Base-by-base conservation (phyloP, 2,888 invertebrate species). In the Limnephilus marmoratus region DNA sequence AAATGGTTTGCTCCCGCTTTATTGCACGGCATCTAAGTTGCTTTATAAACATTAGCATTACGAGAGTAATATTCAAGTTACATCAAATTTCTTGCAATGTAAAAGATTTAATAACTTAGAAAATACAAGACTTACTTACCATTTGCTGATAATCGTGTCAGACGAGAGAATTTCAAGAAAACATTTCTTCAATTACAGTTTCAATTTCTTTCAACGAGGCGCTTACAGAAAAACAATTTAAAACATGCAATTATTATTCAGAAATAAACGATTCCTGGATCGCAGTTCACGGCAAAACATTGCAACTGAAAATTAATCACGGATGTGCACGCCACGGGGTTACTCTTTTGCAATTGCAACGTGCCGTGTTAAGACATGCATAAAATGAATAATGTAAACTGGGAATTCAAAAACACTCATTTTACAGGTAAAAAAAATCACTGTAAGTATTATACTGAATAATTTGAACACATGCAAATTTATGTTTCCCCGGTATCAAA, bases 271-370 rank as follows among this genome's bases (percentile, higher is more conserved):
- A 37, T 85, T 37, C 37, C 41, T 24, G 41, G 85, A 85, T 85
- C 89, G 31, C 90, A 90, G 92, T 90, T 92, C 92, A 31, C 81
- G 68, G 53, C 68, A 81, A 81, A 90, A 86, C 88, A 81, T 88
- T 91, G 87, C 24, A 68, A 24, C n/a, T 24, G 24, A 68, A 68
- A 93, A 93, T 93, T 41, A 93, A 90, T 86, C 91, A 90, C 86
- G 68, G 81, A 90, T 82, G n/a, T 86, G 91, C 93, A 91, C 68
- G 86, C 93, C 90, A 91, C 83, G 53, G 41, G 90, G 81, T 68
- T 34, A 85, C 41, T 31, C 41, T 90, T 90, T 93, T 91, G 93
- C 93, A 90, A 93, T 91, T 86, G 45, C 29, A 90, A n/a, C 92
- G 91, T 90, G 92, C 92, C 68, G 91, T 91, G 68, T 91, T 85